phyloP scores from a whole-genome alignment of 2,113 vertebrate genomes.

The Glareola pratincola region DNA sequence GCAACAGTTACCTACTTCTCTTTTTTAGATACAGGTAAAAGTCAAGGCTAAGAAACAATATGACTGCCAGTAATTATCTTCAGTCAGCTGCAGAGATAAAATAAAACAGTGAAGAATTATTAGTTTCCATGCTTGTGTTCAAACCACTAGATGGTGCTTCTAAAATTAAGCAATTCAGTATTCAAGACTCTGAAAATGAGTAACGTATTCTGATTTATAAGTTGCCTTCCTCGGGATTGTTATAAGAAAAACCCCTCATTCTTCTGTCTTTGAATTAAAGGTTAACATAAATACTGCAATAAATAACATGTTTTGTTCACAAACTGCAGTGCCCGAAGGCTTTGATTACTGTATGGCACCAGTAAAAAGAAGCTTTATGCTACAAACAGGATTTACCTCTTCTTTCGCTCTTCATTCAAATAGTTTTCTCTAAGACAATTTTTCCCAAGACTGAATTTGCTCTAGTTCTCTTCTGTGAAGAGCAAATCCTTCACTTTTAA shows the following conservation, averaged over 20 bases:
- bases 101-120: not conserved
- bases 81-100: not conserved
- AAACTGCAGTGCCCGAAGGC: not conserved
- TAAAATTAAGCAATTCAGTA: constrained; percentile 6
- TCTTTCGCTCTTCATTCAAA: not conserved
- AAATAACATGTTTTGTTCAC: not conserved
- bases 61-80: not conserved
- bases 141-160: constrained; percentile 65
- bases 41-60: not conserved
- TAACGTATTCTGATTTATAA: not conserved
- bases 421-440: not conserved
- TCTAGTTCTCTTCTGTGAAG: not conserved
- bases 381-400: not conserved
- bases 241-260: not conserved
- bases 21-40: not conserved
- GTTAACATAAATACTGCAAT: not conserved
- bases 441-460: not conserved
- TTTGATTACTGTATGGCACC: not conserved
- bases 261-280: not conserved
- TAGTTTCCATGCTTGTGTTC: not conserved
- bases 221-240: not conserved
- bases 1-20: not conserved
- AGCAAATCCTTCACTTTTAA: not conserved
- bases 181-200: not conserved
- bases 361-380: not conserved